Evolutionary conservation across 2,797 vertebrate species (phyloP).

Genomic region (Onychomys arenicola): DNA sequence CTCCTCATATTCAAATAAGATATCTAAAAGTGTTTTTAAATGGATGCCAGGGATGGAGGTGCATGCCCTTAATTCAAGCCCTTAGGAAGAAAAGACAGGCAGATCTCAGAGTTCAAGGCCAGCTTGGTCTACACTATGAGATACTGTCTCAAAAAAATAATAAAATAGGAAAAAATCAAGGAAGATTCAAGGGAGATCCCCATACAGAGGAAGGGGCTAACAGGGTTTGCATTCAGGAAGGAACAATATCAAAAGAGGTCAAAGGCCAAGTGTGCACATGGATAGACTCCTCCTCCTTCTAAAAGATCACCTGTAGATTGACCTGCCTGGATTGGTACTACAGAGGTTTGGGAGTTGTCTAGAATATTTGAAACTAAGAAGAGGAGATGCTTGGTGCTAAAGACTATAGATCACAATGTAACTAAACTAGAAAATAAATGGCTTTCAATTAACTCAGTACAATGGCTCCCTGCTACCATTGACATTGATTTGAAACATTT

Average conservation of each 20-base stretch:
- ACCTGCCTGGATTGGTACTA: slow-evolving; percentile 4
- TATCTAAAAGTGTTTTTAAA: background rate
- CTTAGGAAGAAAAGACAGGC: background rate
- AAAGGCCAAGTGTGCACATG: background rate
- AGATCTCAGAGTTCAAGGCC: background rate
- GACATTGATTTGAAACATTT: background rate
- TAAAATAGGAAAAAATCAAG: background rate
- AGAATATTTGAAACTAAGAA: background rate
- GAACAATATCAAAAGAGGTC: slow-evolving; percentile 3
- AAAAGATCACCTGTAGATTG: background rate
- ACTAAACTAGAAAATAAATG: slow-evolving; percentile 12
- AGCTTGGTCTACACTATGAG: background rate
- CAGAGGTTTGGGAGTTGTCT: slow-evolving; percentile 2
- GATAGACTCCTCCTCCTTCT: background rate
- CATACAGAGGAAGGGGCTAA: background rate
- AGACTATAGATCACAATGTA: background rate
- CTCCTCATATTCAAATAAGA: background rate
- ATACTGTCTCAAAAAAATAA: background rate
- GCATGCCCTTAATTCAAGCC: background rate
- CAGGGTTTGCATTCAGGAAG: background rate
- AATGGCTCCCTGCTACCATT: background rate
- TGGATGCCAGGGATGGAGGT: background rate
- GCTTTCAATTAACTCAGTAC: background rate
- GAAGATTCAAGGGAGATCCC: background rate
- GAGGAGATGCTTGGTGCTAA: background rate